A percentile compares a stretch with the other conserved stretches of the same genome.
Conservation (phyloP, 1,140 invertebrate genomes). For the Monomorium pharaonis region DNA sequence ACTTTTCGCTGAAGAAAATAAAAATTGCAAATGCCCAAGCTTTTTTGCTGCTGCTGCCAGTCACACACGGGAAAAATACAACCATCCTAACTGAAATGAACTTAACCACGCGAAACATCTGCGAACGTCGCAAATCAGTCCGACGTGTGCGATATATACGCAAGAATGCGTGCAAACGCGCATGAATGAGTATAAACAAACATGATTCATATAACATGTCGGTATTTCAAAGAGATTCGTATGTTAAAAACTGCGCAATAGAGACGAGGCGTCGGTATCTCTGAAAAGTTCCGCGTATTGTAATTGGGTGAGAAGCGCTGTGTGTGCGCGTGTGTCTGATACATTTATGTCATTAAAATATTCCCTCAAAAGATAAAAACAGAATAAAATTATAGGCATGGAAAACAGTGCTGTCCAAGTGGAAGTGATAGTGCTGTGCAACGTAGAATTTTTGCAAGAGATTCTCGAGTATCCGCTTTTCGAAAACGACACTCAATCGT, state of each 20-base stretch:
- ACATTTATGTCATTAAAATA: not conserved
- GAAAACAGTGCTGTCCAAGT: not conserved
- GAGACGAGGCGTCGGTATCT: not conserved
- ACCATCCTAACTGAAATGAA: not conserved
- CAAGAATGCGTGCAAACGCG: not conserved
- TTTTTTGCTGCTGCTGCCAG: not conserved
- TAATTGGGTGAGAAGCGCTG: not conserved
- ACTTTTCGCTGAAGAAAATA: not conserved
- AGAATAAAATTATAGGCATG: not conserved
- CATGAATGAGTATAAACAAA: slow-evolving; percentile 48
- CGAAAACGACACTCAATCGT: not conserved
- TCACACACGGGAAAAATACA: not conserved
- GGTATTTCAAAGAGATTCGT: slow-evolving; percentile 33
- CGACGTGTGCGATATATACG: not conserved
- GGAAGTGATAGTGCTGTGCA: not conserved
- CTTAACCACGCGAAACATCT: slow-evolving; percentile 13
- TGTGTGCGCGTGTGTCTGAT: not conserved
- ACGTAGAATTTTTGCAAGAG: not conserved
- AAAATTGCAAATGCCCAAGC: not conserved
- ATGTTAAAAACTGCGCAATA: slow-evolving; percentile 12
- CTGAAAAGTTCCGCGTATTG: slow-evolving; percentile 1
- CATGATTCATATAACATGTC: not conserved
- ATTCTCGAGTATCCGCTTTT: not conserved
- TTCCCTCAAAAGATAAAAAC: not conserved
- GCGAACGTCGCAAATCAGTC: not conserved